Evolutionary conservation across 2,797 vertebrate species (phyloP), one percentile per base, ranked within the genome.

Genomic region (Cossypha niveicapilla): DNA sequence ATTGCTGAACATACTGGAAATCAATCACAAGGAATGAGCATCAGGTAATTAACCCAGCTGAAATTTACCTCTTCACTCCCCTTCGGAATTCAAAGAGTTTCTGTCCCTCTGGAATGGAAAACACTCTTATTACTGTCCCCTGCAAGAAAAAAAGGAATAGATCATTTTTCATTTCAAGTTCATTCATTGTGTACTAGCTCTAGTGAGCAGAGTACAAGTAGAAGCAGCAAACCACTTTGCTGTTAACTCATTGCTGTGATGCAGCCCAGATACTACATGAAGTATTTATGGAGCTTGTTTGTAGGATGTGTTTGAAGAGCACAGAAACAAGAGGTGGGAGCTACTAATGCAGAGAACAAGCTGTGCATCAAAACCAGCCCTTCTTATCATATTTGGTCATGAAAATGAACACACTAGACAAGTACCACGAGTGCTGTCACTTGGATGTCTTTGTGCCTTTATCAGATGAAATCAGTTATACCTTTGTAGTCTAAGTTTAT

Each of bases 91-190:
- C 99, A 94, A 99, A 99, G 83, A 99, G 98, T 95, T 99, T 99
- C 97, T 99, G 99, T 95, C 99, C 99, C 90, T 99, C 99, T 96
- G 99, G 99, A 98, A 99, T 99, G 92, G 99, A 99, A 98, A 99
- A 99, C 74, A 99, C 99, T 48, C 99, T 98, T 82, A 99, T 99
- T 96, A 99, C 99, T 18, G 99, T 99, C 77, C 99, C 99, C 99
- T 99, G 95, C 3, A 78, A 95, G 57, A 35, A 83, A 47, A 65
- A 44, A 53, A 57, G 10, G n/a, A 79, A 34, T 18, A 44, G 23
- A 44, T 21, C 0, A 6, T 39, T 78, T 77, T 84, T 50, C 17
- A 78, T 54, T 88, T 80, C 44, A 44, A 54, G 30, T n/a, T 77
- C 2, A 4, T 62, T 73, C 75, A 66, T 0, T 58, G 27, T 44